These are phyloP conservation scores for Rhabdophis nuchalis DNA, from an alignment of 2,797 vertebrate species.

Conservation along the genomic window DNA sequence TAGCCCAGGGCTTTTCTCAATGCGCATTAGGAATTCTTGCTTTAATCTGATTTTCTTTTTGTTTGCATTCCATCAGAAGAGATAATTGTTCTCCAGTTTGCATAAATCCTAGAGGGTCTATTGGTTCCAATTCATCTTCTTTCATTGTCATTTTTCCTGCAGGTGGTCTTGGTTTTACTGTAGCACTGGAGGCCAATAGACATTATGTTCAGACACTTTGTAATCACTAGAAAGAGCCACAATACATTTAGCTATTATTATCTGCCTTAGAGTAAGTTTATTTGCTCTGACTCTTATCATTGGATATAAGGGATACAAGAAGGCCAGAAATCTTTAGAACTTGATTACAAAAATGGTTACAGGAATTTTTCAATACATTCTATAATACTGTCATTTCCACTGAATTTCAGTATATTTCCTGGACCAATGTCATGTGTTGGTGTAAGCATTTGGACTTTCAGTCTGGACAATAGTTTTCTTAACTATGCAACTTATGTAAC, in stretches of 20 bases:
- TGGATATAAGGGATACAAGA: background rate
- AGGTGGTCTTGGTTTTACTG: background rate
- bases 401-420: background rate
- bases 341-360: background rate
- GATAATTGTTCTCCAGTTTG: conserved; percentile 50
- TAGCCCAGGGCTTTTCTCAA: conserved; percentile 59
- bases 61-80: conserved; percentile 59
- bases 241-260: background rate
- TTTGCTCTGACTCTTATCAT: background rate
- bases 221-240: background rate
- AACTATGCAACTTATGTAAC: background rate
- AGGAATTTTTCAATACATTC: background rate
- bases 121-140: background rate
- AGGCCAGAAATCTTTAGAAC: background rate
- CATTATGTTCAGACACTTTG: background rate
- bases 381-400: background rate
- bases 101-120: conserved; percentile 46
- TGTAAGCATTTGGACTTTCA: background rate
- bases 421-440: background rate
- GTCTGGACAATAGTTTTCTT: background rate
- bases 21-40: conserved; percentile 39
- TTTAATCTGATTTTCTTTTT: conserved; percentile 58
- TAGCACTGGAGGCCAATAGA: background rate
- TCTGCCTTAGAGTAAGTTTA: background rate
- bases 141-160: background rate